These are phyloP conservation scores for Enteromius treurensis DNA, from an alignment of 2,797 vertebrate species.

Conservation along the genomic window DNA sequence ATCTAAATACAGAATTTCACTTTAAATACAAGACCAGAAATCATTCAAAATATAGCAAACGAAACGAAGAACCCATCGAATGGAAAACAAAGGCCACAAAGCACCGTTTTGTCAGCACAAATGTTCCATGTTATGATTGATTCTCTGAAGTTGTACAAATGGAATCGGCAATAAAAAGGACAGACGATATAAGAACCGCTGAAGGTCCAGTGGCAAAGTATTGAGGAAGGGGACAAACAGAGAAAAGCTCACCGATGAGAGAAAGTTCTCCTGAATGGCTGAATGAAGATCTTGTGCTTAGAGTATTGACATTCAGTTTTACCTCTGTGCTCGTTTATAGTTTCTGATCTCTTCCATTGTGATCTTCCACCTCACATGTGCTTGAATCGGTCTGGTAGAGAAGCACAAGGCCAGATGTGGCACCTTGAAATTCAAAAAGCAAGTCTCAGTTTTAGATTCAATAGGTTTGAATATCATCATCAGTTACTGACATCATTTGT, in stretches of 20 bases:
- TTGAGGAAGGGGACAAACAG: slow-evolving; percentile 39
- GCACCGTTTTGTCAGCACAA: slow-evolving; percentile 50
- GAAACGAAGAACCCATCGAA: slow-evolving; percentile 50
- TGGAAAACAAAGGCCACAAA: slow-evolving; percentile 54
- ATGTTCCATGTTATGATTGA: slow-evolving; percentile 47
- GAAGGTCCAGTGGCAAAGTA: slow-evolving; percentile 20
- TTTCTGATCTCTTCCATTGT: slow-evolving; percentile 7
- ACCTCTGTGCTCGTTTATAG: slow-evolving; percentile 17
- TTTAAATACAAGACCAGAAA: slow-evolving; percentile 63
- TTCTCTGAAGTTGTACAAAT: slow-evolving; percentile 54
- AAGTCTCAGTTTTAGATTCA: not conserved
- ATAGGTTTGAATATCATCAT: not conserved
- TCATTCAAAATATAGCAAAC: slow-evolving; percentile 50
- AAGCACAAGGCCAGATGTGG: slow-evolving; percentile 17
- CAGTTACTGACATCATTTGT: slow-evolving; percentile 12
- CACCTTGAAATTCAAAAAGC: not conserved
- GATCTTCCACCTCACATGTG: not conserved
- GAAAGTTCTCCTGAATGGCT: slow-evolving; percentile 10
- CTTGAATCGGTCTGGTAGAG: not conserved
- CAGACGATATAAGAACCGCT: slow-evolving; percentile 32
- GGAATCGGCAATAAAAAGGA: slow-evolving; percentile 49
- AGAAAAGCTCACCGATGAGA: slow-evolving; percentile 18
- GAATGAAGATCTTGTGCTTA: slow-evolving; percentile 40
- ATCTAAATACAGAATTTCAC: slow-evolving; percentile 54
- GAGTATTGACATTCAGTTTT: slow-evolving; percentile 37